Conservation (phyloP, 1,140 invertebrate species). For the Trachelipus rathkii region DNA sequence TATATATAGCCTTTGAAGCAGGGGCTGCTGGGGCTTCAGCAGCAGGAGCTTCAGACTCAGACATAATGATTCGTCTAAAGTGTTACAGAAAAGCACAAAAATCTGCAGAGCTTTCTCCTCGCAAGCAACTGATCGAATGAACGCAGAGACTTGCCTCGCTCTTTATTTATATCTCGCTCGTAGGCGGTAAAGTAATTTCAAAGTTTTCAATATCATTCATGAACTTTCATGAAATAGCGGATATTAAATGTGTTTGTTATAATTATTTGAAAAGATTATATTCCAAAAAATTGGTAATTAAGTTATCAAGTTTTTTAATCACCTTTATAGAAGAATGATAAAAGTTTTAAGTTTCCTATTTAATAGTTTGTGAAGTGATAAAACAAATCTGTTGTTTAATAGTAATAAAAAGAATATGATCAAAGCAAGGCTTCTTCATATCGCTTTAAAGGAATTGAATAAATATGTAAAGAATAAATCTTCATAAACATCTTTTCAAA, state of each 20-base stretch:
- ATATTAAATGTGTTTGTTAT: neutral
- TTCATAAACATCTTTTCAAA: too few relatives aligned
- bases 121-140: neutral
- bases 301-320: neutral
- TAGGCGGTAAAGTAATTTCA: neutral
- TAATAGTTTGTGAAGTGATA: too few relatives aligned
- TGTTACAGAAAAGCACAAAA: neutral
- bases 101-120: neutral
- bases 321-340: neutral
- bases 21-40: neutral
- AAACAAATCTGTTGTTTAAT: too few relatives aligned
- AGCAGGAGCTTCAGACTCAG: conserved; percentile 18
- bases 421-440: too few relatives aligned
- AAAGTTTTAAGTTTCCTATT: neutral
- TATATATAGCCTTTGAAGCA: conserved; percentile 11
- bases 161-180: neutral
- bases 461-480: too few relatives aligned
- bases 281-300: neutral
- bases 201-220: neutral
- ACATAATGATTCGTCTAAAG: neutral
- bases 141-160: neutral
- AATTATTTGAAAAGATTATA: neutral
- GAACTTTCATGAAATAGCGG: neutral
- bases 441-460: too few relatives aligned
- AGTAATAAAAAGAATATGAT: too few relatives aligned